These are phyloP conservation scores for Cyrtodaria siliqua DNA, from an alignment of 2,888 invertebrate genomes.

Conservation along the genomic window DNA sequence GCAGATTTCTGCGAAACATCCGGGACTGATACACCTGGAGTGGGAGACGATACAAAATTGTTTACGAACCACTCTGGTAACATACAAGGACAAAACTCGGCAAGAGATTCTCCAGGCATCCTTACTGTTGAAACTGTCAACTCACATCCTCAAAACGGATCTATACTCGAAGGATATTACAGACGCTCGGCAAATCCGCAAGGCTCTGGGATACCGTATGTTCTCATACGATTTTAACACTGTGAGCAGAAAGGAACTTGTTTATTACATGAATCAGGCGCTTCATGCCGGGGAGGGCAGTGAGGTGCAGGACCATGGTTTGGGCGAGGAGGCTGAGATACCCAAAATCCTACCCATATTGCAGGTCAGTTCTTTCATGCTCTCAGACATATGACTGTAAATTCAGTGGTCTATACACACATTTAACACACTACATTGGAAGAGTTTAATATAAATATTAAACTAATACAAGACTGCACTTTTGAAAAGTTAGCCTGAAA, in stretches of 20 bases:
- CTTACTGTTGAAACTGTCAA: constrained; percentile 52
- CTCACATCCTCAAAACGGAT: constrained; percentile 54
- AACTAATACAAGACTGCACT: too few relatives aligned
- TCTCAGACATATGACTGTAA: too few relatives aligned
- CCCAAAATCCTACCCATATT: constrained; percentile 47
- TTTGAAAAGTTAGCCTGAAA: too few relatives aligned
- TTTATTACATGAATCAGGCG: constrained; percentile 57
- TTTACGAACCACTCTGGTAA: constrained; percentile 6
- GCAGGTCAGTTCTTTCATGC: too few relatives aligned
- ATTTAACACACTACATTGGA: too few relatives aligned
- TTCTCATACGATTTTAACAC: constrained; percentile 59
- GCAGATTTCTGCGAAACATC: constrained; percentile 48
- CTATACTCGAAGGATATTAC: constrained; percentile 52
- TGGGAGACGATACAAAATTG: constrained; percentile 53
- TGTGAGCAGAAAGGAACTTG: constrained; percentile 54
- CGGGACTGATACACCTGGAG: constrained; percentile 55
- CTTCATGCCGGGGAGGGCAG: constrained; percentile 18
- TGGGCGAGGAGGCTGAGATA: constrained; percentile 20
- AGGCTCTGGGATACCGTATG: constrained; percentile 54
- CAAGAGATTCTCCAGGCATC: constrained; percentile 19
- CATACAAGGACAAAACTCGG: neutral
- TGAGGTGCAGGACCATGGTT: constrained; percentile 8
- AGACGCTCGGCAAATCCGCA: constrained; percentile 57
- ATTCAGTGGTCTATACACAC: too few relatives aligned
- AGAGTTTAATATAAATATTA: too few relatives aligned